Evolutionary conservation across 2,113 vertebrate species (phyloP).

Genomic region (Nestor notabilis): DNA sequence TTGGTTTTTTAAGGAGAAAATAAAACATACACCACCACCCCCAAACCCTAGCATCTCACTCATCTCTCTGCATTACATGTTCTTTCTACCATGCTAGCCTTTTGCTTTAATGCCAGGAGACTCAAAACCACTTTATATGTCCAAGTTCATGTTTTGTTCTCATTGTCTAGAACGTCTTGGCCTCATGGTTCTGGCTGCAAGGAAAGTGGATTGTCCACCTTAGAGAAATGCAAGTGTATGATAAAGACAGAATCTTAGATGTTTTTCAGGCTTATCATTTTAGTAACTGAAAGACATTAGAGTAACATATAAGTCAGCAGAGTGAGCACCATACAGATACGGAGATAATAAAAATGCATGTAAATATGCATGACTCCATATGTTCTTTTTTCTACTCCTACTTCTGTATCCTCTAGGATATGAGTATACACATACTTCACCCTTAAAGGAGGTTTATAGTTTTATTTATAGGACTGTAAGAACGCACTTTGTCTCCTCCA

Average conservation of each 20-base stretch:
- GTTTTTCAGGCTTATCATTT: background rate
- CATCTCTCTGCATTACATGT: background rate
- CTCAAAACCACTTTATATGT: fast-evolving
- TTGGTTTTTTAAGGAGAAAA: background rate
- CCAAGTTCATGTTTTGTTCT: background rate
- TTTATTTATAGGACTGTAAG: background rate
- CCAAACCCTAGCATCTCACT: background rate
- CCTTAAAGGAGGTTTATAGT: background rate
- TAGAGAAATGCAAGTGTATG: background rate
- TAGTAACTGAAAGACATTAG: background rate
- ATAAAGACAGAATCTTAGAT: background rate
- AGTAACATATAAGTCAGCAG: background rate
- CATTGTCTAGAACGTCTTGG: background rate
- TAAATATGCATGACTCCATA: background rate
- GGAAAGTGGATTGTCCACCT: background rate
- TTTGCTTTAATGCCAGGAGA: background rate
- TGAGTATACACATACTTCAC: background rate
- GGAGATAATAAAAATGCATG: background rate
- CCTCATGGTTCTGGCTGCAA: background rate
- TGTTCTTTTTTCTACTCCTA: background rate
- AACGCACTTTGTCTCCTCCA: background rate
- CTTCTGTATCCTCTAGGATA: background rate
- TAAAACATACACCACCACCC: background rate
- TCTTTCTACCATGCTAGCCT: background rate
- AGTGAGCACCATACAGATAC: background rate